Base-by-base conservation (phyloP, 2,797 vertebrate genomes). In the Arctocebus calabarensis region DNA sequence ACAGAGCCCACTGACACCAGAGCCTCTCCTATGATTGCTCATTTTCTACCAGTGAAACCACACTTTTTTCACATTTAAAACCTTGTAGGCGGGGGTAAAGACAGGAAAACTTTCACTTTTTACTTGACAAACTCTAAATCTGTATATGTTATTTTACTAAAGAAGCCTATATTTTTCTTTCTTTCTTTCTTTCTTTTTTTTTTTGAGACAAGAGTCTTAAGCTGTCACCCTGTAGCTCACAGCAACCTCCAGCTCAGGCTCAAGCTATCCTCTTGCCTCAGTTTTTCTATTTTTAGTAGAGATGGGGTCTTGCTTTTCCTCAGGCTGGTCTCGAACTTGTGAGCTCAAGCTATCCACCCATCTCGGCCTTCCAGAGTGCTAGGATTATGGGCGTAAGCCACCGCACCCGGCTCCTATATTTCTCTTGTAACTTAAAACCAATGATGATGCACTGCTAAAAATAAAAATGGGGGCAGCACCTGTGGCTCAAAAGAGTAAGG, bases 91-190 rank as follows among this genome's bases (percentile, higher is more conserved):
- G 27, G 83, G 37, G 20, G 25, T 90, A 16, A 68, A 55, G 37
- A 59, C 61, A 88, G 59, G 29, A n/a, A 77, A 75, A 66, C 57
- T 62, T 68, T 34, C 66, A 82, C 79, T 91, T 95, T 84, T 81
- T 84, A 75, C 29, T 93, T 82, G 88, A 91, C 34, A 84, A 85
- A 89, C 43, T 85, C 79, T 75, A 84, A 75, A 94, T 85, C 55
- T 8, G 5, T 48, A 62, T 45, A 66, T 16, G 84, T 88, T 84
- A 23, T 71, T 87, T 77, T 87, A 77, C 84, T 78, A 73, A 68
- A 57, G 45, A 73, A 81, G 13, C 2, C 2, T 79, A 13, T 77
- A 73, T 79, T 81, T 77, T 48, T 95, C 57, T 70, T 84, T 40
- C n/a, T n/a, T n/a, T n/a, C n/a, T 40, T 40, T 40, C 75, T 77